Conservation (phyloP, 2,113 vertebrate species). For the Rhombomys opimus region DNA sequence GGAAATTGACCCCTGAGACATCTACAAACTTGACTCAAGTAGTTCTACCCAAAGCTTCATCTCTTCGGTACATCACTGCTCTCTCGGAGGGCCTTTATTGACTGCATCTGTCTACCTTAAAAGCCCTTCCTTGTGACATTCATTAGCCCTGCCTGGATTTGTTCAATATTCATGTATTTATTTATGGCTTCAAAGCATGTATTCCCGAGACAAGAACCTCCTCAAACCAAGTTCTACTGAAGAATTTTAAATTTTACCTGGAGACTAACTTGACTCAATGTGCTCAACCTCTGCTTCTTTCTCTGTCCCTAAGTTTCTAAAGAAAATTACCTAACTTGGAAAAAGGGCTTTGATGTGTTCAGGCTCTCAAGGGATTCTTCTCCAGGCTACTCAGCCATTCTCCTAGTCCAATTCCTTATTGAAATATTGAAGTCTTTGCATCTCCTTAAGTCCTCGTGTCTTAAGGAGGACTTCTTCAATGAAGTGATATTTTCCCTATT, state of each 20-base stretch:
- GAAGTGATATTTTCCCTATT: background rate
- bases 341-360: background rate
- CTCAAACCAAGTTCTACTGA: background rate
- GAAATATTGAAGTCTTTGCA: rapidly evolving
- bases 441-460: background rate
- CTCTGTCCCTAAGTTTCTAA: background rate
- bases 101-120: background rate
- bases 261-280: background rate
- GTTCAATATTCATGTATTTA: background rate
- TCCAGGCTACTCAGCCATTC: no score
- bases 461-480: background rate
- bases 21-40: background rate
- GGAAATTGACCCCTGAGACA: background rate
- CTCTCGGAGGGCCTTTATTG: rapidly evolving
- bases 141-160: background rate
- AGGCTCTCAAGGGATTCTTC: background rate
- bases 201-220: background rate
- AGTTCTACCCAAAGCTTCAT: background rate
- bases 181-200: background rate
- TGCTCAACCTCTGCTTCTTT: background rate
- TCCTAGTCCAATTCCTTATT: background rate
- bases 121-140: background rate
- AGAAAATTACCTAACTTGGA: background rate
- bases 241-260: background rate
- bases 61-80: background rate